These are phyloP conservation scores for Bradynema listronoti DNA, from an alignment of 1,140 invertebrate species.

Conservation along the genomic window DNA sequence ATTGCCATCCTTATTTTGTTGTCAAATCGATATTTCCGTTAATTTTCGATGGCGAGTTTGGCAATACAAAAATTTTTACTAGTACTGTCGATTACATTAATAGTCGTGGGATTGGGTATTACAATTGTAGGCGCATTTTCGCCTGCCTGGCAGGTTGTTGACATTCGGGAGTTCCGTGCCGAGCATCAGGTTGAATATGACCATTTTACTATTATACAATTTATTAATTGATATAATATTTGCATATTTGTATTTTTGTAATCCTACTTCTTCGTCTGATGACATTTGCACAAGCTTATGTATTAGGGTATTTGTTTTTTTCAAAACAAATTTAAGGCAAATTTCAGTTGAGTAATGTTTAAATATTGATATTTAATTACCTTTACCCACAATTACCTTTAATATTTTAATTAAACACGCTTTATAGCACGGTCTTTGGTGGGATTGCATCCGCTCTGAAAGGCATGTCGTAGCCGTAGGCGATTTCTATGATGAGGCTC, in stretches of 20 bases:
- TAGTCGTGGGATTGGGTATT: not conserved
- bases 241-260: too few species aligned
- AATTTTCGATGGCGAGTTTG: not conserved
- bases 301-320: too few species aligned
- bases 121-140: not conserved
- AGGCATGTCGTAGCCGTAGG: constrained; percentile 11
- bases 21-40: too few species aligned
- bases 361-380: too few species aligned
- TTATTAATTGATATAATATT: too few species aligned
- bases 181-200: constrained; percentile 44
- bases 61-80: not conserved
- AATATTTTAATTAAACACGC: not conserved
- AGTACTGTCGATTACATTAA: not conserved
- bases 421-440: constrained; percentile 54
- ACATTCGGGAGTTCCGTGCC: constrained; percentile 52
- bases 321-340: too few species aligned
- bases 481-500: constrained; percentile 29
- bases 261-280: too few species aligned
- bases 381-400: constrained; percentile 11
- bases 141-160: constrained; percentile 55
- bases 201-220: too few species aligned
- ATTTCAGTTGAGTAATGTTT: too few species aligned
- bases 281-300: too few species aligned
- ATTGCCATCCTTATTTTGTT: too few species aligned
- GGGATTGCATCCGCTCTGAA: constrained; percentile 51